These are phyloP conservation scores for Seriola quinqueradiata DNA, from an alignment of 2,113 vertebrate species.

Conservation along the genomic window DNA sequence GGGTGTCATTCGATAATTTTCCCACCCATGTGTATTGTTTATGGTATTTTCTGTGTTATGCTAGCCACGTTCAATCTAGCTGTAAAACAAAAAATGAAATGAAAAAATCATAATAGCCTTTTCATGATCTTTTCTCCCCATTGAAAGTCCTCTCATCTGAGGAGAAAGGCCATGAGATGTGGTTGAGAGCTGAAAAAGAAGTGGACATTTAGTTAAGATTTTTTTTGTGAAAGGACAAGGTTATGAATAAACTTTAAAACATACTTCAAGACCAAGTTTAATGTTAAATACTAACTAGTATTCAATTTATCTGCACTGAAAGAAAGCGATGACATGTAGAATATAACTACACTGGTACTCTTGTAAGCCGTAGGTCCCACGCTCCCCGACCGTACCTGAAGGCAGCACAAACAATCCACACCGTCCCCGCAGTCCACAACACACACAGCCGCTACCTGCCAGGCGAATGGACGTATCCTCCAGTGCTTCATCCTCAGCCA, in stretches of 20 bases:
- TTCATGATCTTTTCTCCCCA: too few species aligned
- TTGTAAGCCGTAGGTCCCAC: rapidly evolving
- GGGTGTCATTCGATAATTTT: too few species aligned
- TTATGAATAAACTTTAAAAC: neutral
- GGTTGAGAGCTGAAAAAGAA: neutral
- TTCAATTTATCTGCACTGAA: too few species aligned
- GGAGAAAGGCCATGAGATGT: too few species aligned
- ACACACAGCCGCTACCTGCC: slow-evolving; percentile 42
- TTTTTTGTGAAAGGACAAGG: neutral
- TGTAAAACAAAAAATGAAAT: too few species aligned
- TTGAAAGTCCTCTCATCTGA: too few species aligned
- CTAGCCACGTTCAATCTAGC: too few species aligned
- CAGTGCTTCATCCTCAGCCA: slow-evolving; percentile 21
- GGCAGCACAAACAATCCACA: slow-evolving; percentile 32
- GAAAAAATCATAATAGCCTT: too few species aligned
- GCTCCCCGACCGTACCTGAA: slow-evolving; percentile 32
- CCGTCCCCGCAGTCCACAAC: slow-evolving; percentile 21
- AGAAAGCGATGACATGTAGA: neutral
- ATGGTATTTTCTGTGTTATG: too few species aligned
- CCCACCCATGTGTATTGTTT: too few species aligned
- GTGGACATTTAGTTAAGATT: neutral
- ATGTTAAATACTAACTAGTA: neutral
- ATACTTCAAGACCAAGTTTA: too few species aligned
- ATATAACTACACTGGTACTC: too few species aligned
- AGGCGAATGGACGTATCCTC: slow-evolving; percentile 59